phyloP scores from a whole-genome alignment of 92 coral and sea anemone species.

The Epizoanthus rinbou region DNA sequence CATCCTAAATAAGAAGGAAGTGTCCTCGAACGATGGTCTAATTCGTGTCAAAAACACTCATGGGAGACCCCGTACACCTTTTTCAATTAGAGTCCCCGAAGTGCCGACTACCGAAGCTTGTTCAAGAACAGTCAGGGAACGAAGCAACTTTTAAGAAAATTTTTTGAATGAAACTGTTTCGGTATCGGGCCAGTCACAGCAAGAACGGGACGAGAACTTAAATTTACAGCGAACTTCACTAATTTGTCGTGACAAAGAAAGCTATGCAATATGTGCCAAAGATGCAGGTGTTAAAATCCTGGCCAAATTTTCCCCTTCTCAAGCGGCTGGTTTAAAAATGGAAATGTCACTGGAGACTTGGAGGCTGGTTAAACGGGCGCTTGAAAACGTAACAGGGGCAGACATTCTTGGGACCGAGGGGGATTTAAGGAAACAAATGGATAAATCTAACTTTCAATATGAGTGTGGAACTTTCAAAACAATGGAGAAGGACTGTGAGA shows the following conservation, averaged over 20 bases:
- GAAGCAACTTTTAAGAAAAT: slow-evolving; percentile 9
- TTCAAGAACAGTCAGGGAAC: not conserved
- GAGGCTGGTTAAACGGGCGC: not conserved
- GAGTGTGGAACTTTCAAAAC: not conserved
- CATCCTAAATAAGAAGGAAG: not conserved
- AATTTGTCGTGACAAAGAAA: not conserved
- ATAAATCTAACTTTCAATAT: not conserved
- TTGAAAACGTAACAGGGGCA: not conserved
- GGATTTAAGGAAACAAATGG: not conserved
- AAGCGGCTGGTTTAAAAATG: not conserved
- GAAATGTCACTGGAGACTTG: not conserved
- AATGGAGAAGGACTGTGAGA: not conserved
- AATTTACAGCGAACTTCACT: slow-evolving; percentile 8
- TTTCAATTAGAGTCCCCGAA: not conserved
- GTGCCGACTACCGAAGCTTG: not conserved
- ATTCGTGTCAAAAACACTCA: slow-evolving; percentile 11
- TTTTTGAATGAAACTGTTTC: not conserved
- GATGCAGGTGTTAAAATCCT: not conserved
- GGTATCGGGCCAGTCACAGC: not conserved
- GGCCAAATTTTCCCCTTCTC: not conserved
- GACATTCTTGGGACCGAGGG: not conserved
- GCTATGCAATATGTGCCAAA: slow-evolving; percentile 8
- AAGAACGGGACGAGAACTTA: not conserved
- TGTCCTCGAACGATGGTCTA: slow-evolving; percentile 1
- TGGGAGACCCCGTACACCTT: slow-evolving; percentile 15